Base-by-base conservation (phyloP, 1,140 invertebrate genomes). In the Harpegnathos saltator region DNA sequence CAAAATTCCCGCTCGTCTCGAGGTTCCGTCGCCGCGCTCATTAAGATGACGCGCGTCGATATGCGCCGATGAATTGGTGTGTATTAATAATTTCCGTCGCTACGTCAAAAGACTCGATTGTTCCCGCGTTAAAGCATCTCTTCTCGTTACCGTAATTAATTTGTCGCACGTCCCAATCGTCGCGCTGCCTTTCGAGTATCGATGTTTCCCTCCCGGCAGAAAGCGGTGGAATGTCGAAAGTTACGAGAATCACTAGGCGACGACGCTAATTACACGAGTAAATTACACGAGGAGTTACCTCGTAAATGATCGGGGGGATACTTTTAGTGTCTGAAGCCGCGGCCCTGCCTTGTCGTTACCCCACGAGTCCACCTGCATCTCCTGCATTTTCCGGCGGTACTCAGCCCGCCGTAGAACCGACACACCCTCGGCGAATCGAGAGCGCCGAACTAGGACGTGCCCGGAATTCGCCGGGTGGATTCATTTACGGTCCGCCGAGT, bases 401-500 rank as follows among this genome's bases (percentile, higher is more conserved):
- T 82, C 59, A 48, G 44, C n/a, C n/a, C n/a, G n/a, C n/a, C 50
- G 50, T 15, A 24, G 63, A 48, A 82, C 26, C 71, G n/a, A n/a
- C 59, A 83, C 56, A 19, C 50, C 54, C 15, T n/a, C 48, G 68
- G 74, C 61, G 84, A 72, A 77, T 77, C 65, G 62, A 66, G 85
- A 71, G 52, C 24, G 73, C 72, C 73, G 48, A 80, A 87, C 75
- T 66, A 59, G 69, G n/a, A 87, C 86, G 86, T 87, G 85, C 66
- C 52, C 54, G 58, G 86, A 84, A 87, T 87, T 75, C 71, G 38
- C 74, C 81, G 17, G n/a, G 14, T 75, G 56, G 80, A 88, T 78
- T 89, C 87, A 89, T 89, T 89, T 89, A 89, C 86, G 74, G 85
- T 86, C 86, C 58, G 52, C 69, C 74, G 86, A 83, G 71, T 78